These are phyloP conservation scores for Pseudomyrmex pallidus DNA, from an alignment of 1,140 invertebrate species.

Conservation along the genomic window DNA sequence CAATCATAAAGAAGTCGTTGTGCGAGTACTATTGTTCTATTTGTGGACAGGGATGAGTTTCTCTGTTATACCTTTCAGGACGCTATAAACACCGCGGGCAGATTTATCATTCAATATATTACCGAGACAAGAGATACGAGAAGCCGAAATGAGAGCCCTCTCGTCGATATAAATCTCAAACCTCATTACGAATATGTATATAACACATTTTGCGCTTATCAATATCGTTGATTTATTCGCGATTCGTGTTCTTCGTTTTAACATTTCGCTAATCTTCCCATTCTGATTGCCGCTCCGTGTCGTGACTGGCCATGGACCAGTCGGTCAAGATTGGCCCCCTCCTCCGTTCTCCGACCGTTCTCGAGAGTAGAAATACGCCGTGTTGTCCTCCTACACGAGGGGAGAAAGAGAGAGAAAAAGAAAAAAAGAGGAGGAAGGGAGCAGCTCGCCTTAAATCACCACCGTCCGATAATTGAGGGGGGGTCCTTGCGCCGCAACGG, in stretches of 20 bases:
- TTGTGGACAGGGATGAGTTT: background rate
- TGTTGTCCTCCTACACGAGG: slow-evolving; percentile 68
- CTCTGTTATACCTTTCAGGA: background rate
- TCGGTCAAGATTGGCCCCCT: slow-evolving; percentile 30
- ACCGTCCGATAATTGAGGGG: slow-evolving; percentile 77
- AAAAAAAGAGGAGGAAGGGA: too few relatives aligned
- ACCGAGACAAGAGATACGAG: background rate
- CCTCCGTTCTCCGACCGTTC: background rate
- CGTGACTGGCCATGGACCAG: slow-evolving; percentile 42
- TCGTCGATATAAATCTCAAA: slow-evolving; percentile 64
- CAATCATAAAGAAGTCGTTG: background rate
- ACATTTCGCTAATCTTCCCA: slow-evolving; percentile 71
- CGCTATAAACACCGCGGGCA: slow-evolving; percentile 29
- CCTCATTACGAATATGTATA: slow-evolving; percentile 70
- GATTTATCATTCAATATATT: slow-evolving; percentile 52
- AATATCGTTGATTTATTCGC: slow-evolving; percentile 72
- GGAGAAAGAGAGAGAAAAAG: too few relatives aligned
- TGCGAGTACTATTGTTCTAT: background rate
- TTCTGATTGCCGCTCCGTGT: slow-evolving; percentile 63
- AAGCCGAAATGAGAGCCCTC: slow-evolving; percentile 26
- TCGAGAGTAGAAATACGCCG: slow-evolving; percentile 30
- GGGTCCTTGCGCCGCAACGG: slow-evolving; percentile 76
- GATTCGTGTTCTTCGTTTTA: slow-evolving; percentile 64
- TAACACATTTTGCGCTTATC: slow-evolving; percentile 70
- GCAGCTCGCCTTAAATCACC: slow-evolving; percentile 78